These are phyloP conservation scores for Dorcus parallelipipedus DNA, from an alignment of 2,888 invertebrate species.

Conservation along the genomic window DNA sequence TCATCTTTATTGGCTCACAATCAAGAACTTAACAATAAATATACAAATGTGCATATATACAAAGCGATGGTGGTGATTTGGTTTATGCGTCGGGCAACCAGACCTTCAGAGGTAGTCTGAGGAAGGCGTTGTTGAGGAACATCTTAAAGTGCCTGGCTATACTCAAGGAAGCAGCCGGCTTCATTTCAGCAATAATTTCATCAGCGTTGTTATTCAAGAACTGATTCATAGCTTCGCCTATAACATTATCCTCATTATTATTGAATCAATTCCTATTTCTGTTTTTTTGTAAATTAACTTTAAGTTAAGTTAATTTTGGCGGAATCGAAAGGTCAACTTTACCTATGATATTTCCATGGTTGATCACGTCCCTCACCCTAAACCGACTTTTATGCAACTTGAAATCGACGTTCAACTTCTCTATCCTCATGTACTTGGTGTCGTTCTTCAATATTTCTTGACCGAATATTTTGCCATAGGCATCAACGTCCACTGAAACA, in stretches of 20 bases:
- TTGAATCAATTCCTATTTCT: neutral
- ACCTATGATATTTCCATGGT: slow-evolving; percentile 75
- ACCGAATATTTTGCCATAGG: slow-evolving; percentile 68
- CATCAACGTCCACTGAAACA: slow-evolving; percentile 65
- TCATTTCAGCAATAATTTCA: slow-evolving; percentile 80
- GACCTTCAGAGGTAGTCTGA: slow-evolving; percentile 66
- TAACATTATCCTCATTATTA: slow-evolving; percentile 4
- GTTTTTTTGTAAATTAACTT: neutral
- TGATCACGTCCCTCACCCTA: slow-evolving; percentile 68
- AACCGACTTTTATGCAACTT: slow-evolving; percentile 67
- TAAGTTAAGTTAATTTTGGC: neutral
- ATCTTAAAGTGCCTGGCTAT: slow-evolving; percentile 71
- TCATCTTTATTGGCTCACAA: too few relatives aligned
- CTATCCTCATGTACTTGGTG: slow-evolving; percentile 65
- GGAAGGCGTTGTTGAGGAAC: slow-evolving; percentile 70
- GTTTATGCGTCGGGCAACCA: slow-evolving; percentile 55
- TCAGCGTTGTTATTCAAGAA: slow-evolving; percentile 77
- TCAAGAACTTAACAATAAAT: too few relatives aligned
- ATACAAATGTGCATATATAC: too few relatives aligned
- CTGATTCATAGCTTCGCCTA: slow-evolving; percentile 79
- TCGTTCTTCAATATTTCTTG: slow-evolving; percentile 59
- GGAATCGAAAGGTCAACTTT: slow-evolving; percentile 26
- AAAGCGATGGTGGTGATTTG: too few relatives aligned
- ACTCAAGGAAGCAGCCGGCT: slow-evolving; percentile 69
- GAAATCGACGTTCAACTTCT: slow-evolving; percentile 67